Percentiles rank a stretch among this genome's conserved stretches.
phyloP scores from a whole-genome alignment of 2,113 vertebrate species.

The Pteronura brasiliensis region DNA sequence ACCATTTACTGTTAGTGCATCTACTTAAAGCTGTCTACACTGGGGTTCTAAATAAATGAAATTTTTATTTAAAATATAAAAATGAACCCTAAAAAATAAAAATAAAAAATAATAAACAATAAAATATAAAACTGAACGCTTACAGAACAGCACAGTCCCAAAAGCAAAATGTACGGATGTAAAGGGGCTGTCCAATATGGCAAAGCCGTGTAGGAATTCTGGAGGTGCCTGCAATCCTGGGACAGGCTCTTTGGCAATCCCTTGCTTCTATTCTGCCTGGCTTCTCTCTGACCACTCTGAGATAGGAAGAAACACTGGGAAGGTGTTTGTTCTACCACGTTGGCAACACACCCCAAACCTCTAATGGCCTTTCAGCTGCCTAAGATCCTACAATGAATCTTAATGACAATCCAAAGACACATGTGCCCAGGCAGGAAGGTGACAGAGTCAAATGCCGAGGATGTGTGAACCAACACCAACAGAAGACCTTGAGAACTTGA shows the following conservation, averaged over 20 bases:
- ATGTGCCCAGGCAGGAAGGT: no score
- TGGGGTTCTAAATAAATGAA: not conserved
- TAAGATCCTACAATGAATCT: not conserved
- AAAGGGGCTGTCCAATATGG: accelerated
- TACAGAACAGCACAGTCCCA: no score
- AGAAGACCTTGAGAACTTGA: not conserved
- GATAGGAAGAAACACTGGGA: not conserved
- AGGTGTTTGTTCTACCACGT: not conserved
- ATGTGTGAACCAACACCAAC: not conserved
- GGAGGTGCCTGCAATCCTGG: no score
- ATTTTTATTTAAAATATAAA: not conserved
- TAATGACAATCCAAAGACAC: no score
- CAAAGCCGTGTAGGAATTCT: not conserved
- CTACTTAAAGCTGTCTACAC: accelerated
- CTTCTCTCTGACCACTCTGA: no score
- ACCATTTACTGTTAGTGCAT: not conserved
- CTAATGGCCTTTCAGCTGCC: no score
- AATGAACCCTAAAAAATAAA: no score
- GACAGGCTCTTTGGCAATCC: accelerated
- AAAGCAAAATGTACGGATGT: accelerated
- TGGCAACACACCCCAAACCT: not conserved
- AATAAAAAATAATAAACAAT: no score
- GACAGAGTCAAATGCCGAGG: not conserved
- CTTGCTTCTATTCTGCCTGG: not conserved
- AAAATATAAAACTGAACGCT: not conserved